Base-by-base conservation (phyloP, 2,113 vertebrate species). In the Orycteropus afer region DNA sequence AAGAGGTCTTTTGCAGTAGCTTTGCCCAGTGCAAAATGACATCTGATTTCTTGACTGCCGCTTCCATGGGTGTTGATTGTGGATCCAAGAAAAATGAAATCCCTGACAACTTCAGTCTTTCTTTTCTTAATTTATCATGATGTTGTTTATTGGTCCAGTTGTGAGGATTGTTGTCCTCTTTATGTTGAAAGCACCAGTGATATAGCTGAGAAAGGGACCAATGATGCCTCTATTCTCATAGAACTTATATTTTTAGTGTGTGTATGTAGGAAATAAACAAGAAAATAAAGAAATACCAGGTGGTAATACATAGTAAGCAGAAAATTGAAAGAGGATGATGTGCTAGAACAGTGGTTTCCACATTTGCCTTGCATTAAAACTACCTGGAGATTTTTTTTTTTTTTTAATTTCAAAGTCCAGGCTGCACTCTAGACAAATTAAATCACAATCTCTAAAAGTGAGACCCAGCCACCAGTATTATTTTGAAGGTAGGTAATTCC, bases 401-500 rank as follows among this genome's bases (percentile, higher is more conserved):
- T 59, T 67, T 42, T 22, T 67, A 57, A 90, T 71, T 78, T 34
- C 29, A 76, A 90, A 95, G 61, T 34, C 53, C 82, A 92, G n/a
- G 40, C 22, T 74, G 8, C 3, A 87, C 57, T 40, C 27, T 18
- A 83, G 37, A 61, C 34, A 51, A 53, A 49, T 76, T 71, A 95
- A 65, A 90, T 69, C 47, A 20, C 18, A 74, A 20, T 69, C n/a
- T 65, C 65, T 42, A 5, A 34, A 27, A 22, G 57, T 81, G 5
- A 89, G 71, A 86, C 27, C 67, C 27, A 85, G 61, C 11, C 77
- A 34, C 25, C 40, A 17, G 47, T 76, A 37, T 23, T n/a, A 73
- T 95, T n/a, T 83, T 37, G 15, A 89, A 61, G 11, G 53, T 49
- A 88, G 61, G 29, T 47, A 27, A 94, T 84, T 81, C 57, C 63